Evolutionary conservation across 1,140 invertebrate genomes (phyloP).

Genomic region (Penaeus japonicus): DNA sequence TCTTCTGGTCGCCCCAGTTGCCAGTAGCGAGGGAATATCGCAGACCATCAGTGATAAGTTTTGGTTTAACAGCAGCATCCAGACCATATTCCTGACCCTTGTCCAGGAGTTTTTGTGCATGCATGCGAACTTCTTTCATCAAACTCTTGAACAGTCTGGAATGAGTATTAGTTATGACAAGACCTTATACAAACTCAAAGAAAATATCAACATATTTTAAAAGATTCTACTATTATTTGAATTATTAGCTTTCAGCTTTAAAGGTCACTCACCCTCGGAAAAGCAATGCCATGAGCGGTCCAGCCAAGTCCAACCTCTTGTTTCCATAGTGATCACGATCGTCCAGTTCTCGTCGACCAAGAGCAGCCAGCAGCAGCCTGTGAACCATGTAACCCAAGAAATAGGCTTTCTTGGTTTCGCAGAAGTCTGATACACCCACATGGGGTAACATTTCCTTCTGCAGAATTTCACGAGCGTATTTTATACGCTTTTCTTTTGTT

Average conservation of each 20-base stretch:
- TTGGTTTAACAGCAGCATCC: slow-evolving; percentile 95
- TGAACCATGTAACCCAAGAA: slow-evolving; percentile 99
- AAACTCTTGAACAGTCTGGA: slow-evolving; percentile 85
- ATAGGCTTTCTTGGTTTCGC: slow-evolving; percentile 99
- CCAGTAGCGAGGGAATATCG: slow-evolving; percentile 97
- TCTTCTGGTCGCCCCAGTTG: slow-evolving; percentile 99
- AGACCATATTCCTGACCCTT: slow-evolving; percentile 98
- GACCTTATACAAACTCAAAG: slow-evolving; percentile 21
- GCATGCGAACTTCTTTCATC: slow-evolving; percentile 95
- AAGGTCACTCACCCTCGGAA: slow-evolving; percentile 77
- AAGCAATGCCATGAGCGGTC: slow-evolving; percentile 93
- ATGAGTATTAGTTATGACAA: slow-evolving; percentile 35
- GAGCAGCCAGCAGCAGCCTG: slow-evolving; percentile 86
- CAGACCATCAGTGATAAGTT: slow-evolving; percentile 98
- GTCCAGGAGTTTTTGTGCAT: slow-evolving; percentile 99
- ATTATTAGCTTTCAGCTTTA: not conserved
- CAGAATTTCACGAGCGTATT: slow-evolving; percentile 98
- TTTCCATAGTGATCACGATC: slow-evolving; percentile 99
- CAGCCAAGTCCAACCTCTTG: slow-evolving; percentile 96
- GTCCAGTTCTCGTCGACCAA: slow-evolving; percentile 95
- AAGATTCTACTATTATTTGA: too few species aligned
- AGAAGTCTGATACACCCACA: slow-evolving; percentile 98
- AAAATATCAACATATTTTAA: not conserved
- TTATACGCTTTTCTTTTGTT: slow-evolving; percentile 97
- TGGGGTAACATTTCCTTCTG: slow-evolving; percentile 99